Evolutionary conservation across 2,888 invertebrate genomes (phyloP), one percentile per base, ranked within the genome.

Genomic region (Eugnorisma glareosa): DNA sequence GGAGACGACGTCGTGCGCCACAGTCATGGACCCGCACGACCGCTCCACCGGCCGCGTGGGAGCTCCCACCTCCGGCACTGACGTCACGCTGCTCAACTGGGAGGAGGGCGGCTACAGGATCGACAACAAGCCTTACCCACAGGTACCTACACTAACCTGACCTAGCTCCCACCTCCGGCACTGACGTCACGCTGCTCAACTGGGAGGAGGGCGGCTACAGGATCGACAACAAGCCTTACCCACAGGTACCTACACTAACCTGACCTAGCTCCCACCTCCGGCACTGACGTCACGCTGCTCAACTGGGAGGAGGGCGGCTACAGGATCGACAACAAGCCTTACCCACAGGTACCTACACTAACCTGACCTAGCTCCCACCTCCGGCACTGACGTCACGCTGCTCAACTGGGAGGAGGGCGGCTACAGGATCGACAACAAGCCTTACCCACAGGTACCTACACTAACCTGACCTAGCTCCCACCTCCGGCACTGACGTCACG

Each of bases 1-100:
- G 0, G 99, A 99, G 97, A 99, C 99, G 28, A 98, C 99, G 86
- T 99, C 99, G 1, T 99, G 99, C 91, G 99, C 99, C 72, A 98
- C 98, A 80, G 98, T 98, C 73, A 98, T 98, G 98, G 98, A 98
- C 94, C 94, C 91, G 78, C 90, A 94, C 90, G 98, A 99, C 94
- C 89, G 91, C 80, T 86, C 88, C 86, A 97, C 97, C 51, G 99
- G 99, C 68, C 97, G 99, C 91, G 99, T 98, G 67, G 99, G 99
- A 73, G 98, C 98, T 72, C 99, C 99, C 51, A 97, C 99, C 76
- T 97, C 98, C n/a, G 98, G 98, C 85, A 98, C 98, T 91, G 98
- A 98, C 92, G 97, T 99, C 88, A 97, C 97, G 86, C 97, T 99
- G 85, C 97, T 98, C 71, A 98, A 99, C 96, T 99, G 99, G 99